phyloP scores from a whole-genome alignment of 2,888 invertebrate genomes.

The Cerastis leucographa region DNA sequence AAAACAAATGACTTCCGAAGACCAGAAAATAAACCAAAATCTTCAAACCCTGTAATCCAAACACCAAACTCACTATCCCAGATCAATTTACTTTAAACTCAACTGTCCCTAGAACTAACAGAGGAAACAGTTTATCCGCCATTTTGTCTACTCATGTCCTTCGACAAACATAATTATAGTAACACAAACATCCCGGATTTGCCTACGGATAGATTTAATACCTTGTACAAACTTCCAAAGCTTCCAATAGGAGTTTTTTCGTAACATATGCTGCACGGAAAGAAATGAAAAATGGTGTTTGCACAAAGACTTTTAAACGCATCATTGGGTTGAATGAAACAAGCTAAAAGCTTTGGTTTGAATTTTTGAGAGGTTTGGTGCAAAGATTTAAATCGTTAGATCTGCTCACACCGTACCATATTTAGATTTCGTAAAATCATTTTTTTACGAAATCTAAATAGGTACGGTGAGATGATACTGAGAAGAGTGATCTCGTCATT shows the following conservation, averaged over 20 bases:
- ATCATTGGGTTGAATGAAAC: slow-evolving; percentile 6
- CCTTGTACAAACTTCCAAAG: slow-evolving; percentile 35
- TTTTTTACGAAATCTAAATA: too few species aligned
- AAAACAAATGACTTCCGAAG: background rate
- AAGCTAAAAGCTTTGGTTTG: background rate
- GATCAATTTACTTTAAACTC: slow-evolving; percentile 26
- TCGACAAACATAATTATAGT: slow-evolving; percentile 63
- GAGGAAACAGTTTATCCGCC: slow-evolving; percentile 29
- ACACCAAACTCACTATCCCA: background rate
- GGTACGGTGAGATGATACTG: background rate
- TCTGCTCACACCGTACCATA: background rate
- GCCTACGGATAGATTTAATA: slow-evolving; percentile 45
- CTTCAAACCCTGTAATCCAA: background rate
- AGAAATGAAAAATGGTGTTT: slow-evolving; percentile 37
- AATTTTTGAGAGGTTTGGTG: background rate
- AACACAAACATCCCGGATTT: slow-evolving; percentile 45
- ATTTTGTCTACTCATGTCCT: slow-evolving; percentile 37
- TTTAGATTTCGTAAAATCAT: background rate
- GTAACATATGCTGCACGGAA: slow-evolving; percentile 5
- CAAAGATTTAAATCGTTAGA: background rate
- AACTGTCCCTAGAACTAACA: slow-evolving; percentile 25
- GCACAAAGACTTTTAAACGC: slow-evolving; percentile 23
- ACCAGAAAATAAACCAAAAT: background rate
- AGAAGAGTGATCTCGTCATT: background rate
- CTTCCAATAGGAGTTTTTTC: slow-evolving; percentile 13